phyloP scores from a whole-genome alignment of 2,113 vertebrate genomes.

The Zeus faber region DNA sequence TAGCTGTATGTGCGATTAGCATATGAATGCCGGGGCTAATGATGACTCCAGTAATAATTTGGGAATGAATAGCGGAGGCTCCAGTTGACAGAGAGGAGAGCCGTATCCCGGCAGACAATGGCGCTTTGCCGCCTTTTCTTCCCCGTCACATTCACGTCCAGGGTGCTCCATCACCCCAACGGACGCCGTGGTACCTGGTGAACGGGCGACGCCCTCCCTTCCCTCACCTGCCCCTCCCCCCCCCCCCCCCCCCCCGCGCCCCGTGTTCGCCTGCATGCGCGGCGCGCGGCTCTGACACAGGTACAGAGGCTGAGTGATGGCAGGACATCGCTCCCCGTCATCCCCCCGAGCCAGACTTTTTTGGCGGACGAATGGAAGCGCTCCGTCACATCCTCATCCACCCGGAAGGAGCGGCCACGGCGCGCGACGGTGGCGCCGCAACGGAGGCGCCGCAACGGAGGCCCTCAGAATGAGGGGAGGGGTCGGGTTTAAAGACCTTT shows the following conservation, averaged over 20 bases:
- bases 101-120: conserved; percentile 41
- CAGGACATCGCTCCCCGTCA: conserved; percentile 37
- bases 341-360: conserved; percentile 38
- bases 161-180: conserved; percentile 37
- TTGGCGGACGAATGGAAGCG: too few relatives aligned
- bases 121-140: conserved; percentile 35
- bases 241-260: conserved; percentile 15
- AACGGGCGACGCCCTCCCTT: conserved; percentile 29
- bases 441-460: conserved; percentile 20
- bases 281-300: not conserved
- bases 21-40: conserved; percentile 13
- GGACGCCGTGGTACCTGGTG: conserved; percentile 22
- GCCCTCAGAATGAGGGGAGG: conserved; percentile 15
- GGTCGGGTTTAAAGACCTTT: too few relatives aligned
- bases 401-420: not conserved
- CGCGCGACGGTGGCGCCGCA: conserved; percentile 29
- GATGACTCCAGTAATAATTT: conserved; percentile 19
- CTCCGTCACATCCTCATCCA: conserved; percentile 10
- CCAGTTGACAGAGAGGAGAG: conserved; percentile 27
- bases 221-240: conserved; percentile 26
- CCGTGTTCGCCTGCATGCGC: conserved; percentile 42
- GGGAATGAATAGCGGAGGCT: conserved; percentile 1
- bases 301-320: conserved; percentile 44
- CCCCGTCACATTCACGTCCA: conserved; percentile 40
- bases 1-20: not conserved